Base-by-base conservation (phyloP, 2,797 vertebrate genomes). In the Hydrocynus forskahlii region DNA sequence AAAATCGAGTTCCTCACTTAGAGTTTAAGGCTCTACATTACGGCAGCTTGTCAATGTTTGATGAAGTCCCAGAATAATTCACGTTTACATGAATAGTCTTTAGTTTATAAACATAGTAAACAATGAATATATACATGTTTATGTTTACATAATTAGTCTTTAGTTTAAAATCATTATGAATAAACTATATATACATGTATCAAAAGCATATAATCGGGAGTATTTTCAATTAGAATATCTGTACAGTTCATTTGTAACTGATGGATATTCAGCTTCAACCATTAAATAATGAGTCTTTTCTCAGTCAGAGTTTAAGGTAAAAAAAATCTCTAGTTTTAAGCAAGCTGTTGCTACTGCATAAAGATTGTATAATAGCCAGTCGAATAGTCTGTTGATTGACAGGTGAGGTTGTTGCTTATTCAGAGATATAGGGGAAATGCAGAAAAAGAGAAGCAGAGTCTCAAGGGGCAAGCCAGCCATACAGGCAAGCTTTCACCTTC, bases 391-490 rank as follows among this genome's bases (percentile, higher is more conserved):
- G 38, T 16, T 67, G 64, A 67, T 43, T 67, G 64, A 35, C 64
- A 67, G 17, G 64, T 67, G 38, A 67, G 64, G 38, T 40, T 67
- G 35, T 43, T 67, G 64, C 1, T 43, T 67, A 67, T 67, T 67
- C 64, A 40, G 35, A 64, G 16, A 40, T 40, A 67, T 66, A 66
- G 29, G 7, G 35, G 35, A 43, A 62, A 67, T 43, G 38, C 19
- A n/a, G 35, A 43, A 19, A 43, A 67, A 40, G 16, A 5, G 29
- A 64, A 64, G 9, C 7, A 0, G 2, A 4, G 35, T 43, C 64
- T 67, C 64, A 12, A 12, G 19, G 38, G 64, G 8, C 40, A 14
- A 43, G 19, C 5, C 9, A 23, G 12, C 1, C 8, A 6, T 19
- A 17, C 25, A 17, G 29, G n/a, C n/a, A n/a, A n/a, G 38, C 64